Base-by-base conservation (phyloP, 2,797 vertebrate species). In the Triplophysa bombifrons region DNA sequence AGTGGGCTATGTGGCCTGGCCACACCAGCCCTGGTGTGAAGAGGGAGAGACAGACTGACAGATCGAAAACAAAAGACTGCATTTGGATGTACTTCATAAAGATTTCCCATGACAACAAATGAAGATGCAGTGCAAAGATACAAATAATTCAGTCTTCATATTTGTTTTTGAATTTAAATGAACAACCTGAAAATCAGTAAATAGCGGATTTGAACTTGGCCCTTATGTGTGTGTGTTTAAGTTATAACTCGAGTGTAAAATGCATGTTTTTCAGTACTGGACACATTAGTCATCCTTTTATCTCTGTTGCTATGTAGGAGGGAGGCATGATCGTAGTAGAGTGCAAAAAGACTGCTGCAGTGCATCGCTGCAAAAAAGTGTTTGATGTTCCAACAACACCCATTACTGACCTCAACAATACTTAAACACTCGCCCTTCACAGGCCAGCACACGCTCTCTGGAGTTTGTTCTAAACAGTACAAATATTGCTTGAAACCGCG, bases 341-440 rank as follows among this genome's bases (percentile, higher is more conserved):
- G 80, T 75, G 67, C 75, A 74, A 58, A 82, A 79, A 77, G 64
- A 73, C 63, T 34, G 48, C 34, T 74, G 13, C 63, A 53, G 34
- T 84, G 56, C 79, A 72, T 74, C 58, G 56, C 76, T 85, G 76
- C 75, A 76, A 79, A 84, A 78, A 72, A 72, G 41, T 64, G 50
- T 63, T 86, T 65, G 82, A 82, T 87, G 70, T 76, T 76, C 67
- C 84, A 72, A 69, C 79, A 80, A 74, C 76, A 76, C 69, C 72
- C 64, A 73, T 63, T 82, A 73, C 69, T 79, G 81, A 84, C 82
- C 84, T 85, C 85, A 80, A 73, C 84, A 72, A 48, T 71, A 66
- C 77, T 75, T 79, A 85, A 74, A 50, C 41, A n/a, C 71, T 83
- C 17, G n/a, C 34, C 46, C 51, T 74, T 67, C 78, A 44, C 70